Evolutionary conservation across 92 coral and sea anemone genomes (phyloP).

Genomic region (Porites divaricata): DNA sequence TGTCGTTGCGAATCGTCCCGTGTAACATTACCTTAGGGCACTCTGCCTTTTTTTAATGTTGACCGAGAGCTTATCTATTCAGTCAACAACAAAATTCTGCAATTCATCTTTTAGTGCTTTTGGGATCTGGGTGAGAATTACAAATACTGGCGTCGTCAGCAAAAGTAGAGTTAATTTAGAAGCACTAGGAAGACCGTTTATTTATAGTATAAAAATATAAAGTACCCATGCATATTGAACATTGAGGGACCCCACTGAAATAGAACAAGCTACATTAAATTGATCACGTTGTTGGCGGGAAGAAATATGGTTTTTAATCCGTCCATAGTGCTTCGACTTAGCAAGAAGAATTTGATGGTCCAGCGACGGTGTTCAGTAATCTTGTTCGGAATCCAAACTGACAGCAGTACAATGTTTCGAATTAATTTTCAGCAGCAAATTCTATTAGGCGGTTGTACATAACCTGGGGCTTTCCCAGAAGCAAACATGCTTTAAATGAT

Average conservation of each 20-base stretch:
- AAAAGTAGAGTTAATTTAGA: not conserved
- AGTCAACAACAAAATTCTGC: constrained; percentile 28
- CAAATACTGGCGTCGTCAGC: constrained; percentile 10
- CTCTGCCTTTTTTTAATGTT: not conserved
- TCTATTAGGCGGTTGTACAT: constrained; percentile 42
- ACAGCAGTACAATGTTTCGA: constrained; percentile 26
- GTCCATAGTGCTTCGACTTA: not conserved
- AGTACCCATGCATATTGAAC: not conserved
- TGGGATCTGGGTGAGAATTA: constrained; percentile 29
- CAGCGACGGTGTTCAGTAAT: no score
- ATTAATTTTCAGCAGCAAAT: not conserved
- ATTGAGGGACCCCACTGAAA: not conserved
- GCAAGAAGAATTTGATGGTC: constrained; percentile 4
- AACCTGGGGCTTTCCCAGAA: constrained; percentile 40
- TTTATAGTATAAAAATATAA: not conserved
- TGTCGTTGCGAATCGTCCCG: no score
- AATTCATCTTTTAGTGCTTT: constrained; percentile 26
- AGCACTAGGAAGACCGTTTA: not conserved
- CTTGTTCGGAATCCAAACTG: constrained; percentile 63
- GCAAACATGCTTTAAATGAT: constrained; percentile 24
- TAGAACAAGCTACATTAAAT: not conserved
- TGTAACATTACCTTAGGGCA: no score
- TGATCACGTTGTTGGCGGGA: not conserved
- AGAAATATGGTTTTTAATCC: constrained; percentile 10
- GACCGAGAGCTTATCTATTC: constrained; percentile 26